Percentiles rank a stretch among this genome's conserved stretches.
These are phyloP conservation scores for Drosophila gaucha DNA, from an alignment of 2,888 invertebrate species.

Conservation along the genomic window DNA sequence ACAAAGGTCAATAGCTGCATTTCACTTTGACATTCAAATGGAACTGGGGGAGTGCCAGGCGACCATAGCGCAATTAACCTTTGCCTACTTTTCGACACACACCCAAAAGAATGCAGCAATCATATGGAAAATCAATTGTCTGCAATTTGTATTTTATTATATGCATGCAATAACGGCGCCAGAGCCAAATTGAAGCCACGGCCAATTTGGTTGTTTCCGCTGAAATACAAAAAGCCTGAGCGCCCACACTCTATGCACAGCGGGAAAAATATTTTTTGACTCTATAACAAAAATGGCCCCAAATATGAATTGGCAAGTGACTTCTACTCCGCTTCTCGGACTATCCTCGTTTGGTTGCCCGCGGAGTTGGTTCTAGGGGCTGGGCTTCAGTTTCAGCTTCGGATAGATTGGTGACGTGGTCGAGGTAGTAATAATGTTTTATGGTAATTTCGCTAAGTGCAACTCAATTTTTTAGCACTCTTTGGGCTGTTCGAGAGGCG, in stretches of 20 bases:
- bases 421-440: conserved; percentile 61
- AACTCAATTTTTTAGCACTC: conserved; percentile 49
- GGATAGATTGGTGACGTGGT: conserved; percentile 12
- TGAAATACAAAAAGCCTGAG: conserved; percentile 52
- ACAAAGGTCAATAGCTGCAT: conserved; percentile 42
- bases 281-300: conserved; percentile 24
- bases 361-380: neutral
- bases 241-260: neutral
- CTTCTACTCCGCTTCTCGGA: conserved; percentile 4
- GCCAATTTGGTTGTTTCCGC: conserved; percentile 77
- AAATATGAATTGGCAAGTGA: conserved; percentile 68
- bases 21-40: conserved; percentile 71
- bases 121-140: conserved; percentile 77
- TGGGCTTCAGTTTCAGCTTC: conserved; percentile 9
- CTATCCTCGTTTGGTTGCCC: conserved; percentile 9
- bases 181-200: conserved; percentile 71
- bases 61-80: conserved; percentile 65
- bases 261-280: conserved; percentile 17
- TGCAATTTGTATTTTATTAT: conserved; percentile 74
- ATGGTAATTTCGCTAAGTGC: conserved; percentile 76
- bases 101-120: conserved; percentile 48
- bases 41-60: conserved; percentile 4
- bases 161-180: conserved; percentile 42
- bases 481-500: conserved; percentile 21
- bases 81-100: conserved; percentile 62